These are phyloP conservation scores for Euura saliciscinereae DNA, from an alignment of 1,140 invertebrate species.

Conservation along the genomic window DNA sequence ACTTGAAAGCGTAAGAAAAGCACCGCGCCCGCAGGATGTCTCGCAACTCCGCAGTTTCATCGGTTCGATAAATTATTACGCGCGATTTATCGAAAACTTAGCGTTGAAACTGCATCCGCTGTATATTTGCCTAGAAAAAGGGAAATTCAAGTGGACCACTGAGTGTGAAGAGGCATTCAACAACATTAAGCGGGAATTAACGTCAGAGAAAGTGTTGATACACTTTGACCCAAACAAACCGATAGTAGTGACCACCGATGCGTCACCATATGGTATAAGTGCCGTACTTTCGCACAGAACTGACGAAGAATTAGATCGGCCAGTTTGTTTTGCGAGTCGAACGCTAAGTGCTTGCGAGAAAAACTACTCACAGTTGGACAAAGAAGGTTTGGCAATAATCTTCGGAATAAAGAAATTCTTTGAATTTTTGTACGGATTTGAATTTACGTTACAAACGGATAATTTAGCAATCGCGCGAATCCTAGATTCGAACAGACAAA, in stretches of 20 bases:
- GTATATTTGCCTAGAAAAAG: background rate
- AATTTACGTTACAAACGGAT: background rate
- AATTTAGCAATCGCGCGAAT: background rate
- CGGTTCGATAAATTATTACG: slow-evolving; percentile 40
- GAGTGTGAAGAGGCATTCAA: slow-evolving; percentile 26
- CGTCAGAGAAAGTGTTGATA: slow-evolving; percentile 30
- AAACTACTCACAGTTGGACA: slow-evolving; percentile 38
- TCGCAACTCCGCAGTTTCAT: slow-evolving; percentile 31
- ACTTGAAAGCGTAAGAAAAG: slow-evolving; percentile 29
- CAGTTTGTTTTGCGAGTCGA: slow-evolving; percentile 43
- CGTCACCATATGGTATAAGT: slow-evolving; percentile 43
- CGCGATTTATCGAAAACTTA: slow-evolving; percentile 46
- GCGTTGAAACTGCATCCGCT: slow-evolving; percentile 35
- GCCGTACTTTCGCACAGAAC: slow-evolving; percentile 40
- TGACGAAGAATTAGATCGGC: slow-evolving; percentile 33
- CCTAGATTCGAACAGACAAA: background rate
- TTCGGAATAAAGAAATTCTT: slow-evolving; percentile 51
- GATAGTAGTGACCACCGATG: slow-evolving; percentile 47
- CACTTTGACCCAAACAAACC: slow-evolving; percentile 41
- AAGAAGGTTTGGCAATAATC: slow-evolving; percentile 15
- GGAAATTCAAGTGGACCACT: background rate
- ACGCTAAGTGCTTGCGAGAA: slow-evolving; percentile 41
- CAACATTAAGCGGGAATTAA: slow-evolving; percentile 28
- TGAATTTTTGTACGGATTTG: slow-evolving; percentile 47
- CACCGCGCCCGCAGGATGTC: slow-evolving; percentile 27